These are phyloP conservation scores for Oryzias woworae DNA, from an alignment of 2,113 vertebrate genomes.

Conservation along the genomic window DNA sequence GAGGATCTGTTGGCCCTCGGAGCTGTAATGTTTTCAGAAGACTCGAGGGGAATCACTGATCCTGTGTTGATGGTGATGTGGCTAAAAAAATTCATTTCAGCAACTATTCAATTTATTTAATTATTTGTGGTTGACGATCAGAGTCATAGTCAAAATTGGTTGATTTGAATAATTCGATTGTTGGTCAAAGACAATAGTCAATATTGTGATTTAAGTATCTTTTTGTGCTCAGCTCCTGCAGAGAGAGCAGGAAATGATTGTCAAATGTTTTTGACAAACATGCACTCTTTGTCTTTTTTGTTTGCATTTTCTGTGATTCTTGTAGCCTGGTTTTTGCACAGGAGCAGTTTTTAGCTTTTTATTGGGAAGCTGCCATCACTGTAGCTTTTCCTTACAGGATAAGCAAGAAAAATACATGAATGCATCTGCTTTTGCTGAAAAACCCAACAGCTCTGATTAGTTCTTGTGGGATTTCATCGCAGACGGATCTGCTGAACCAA, in stretches of 20 bases:
- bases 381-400: constrained; percentile 27
- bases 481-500: constrained; percentile 45
- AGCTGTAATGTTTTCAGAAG: constrained; percentile 27
- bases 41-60: constrained; percentile 42
- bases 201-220: too few species aligned
- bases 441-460: constrained; percentile 61
- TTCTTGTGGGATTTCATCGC: constrained; percentile 37
- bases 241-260: too few species aligned
- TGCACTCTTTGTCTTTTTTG: background rate
- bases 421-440: constrained; percentile 50
- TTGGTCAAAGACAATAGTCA: too few species aligned
- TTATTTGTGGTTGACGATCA: too few species aligned
- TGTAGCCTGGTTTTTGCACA: too few species aligned
- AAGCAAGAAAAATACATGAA: constrained; percentile 42
- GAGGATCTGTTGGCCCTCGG: constrained; percentile 19
- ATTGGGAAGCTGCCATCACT: constrained; percentile 40
- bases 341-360: constrained; percentile 20
- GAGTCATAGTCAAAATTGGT: too few species aligned
- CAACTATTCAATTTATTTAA: too few species aligned
- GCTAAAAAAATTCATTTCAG: constrained; percentile 38
- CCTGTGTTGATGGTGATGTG: constrained; percentile 17
- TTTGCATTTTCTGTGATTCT: constrained; percentile 19
- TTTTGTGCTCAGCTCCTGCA: too few species aligned
- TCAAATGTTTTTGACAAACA: too few species aligned
- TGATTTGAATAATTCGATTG: too few species aligned